Conservation (phyloP, 2,113 vertebrate species). For the Saimiri boliviensis region DNA sequence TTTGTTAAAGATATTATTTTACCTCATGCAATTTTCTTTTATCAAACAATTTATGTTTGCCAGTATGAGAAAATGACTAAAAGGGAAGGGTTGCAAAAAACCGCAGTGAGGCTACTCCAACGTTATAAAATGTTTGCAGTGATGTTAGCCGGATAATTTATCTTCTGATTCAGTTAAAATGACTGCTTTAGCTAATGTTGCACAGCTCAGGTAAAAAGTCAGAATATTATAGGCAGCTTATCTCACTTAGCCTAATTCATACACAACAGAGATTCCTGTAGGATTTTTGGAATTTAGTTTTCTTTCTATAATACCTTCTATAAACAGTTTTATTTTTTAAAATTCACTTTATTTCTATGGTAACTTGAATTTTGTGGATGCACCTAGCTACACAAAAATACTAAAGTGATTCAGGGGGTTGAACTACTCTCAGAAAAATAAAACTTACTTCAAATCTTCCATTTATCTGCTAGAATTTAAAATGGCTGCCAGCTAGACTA, state of each 20-base stretch:
- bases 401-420: background rate
- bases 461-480: constrained; percentile 30
- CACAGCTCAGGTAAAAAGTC: background rate
- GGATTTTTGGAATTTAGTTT: constrained; percentile 23
- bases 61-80: background rate
- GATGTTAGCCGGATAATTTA: background rate
- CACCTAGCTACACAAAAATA: background rate
- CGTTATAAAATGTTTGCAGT: background rate
- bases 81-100: background rate
- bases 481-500: constrained; percentile 20
- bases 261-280: background rate
- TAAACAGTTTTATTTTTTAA: background rate
- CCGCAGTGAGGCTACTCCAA: background rate
- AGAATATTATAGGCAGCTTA: background rate
- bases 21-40: constrained; percentile 9
- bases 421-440: background rate
- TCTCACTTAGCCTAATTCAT: background rate
- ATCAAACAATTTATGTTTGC: constrained; percentile 9
- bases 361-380: constrained; percentile 17
- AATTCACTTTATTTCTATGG: constrained; percentile 24
- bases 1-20: constrained; percentile 28
- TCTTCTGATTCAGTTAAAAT: constrained; percentile 36
- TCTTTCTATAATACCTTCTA: constrained; percentile 20
- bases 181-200: background rate
- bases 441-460: constrained; percentile 34